Percentiles rank a stretch among this genome's conserved stretches.
These are phyloP conservation scores for Pteropus alecto DNA, from an alignment of 2,113 vertebrate species.

Conservation along the genomic window DNA sequence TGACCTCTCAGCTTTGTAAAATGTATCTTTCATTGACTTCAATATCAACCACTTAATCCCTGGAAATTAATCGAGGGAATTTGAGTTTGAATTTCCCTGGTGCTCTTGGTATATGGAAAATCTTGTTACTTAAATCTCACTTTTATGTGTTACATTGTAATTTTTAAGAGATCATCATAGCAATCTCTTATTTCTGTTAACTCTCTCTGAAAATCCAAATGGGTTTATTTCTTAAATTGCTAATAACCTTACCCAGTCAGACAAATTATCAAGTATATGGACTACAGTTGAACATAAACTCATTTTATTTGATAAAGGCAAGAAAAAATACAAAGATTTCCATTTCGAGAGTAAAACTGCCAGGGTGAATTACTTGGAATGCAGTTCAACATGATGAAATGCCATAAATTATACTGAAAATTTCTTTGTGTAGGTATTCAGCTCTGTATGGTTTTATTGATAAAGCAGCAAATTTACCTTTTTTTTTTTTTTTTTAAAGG, in stretches of 20 bases:
- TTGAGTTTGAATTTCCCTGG: conserved; percentile 77
- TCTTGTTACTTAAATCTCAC: conserved; percentile 80
- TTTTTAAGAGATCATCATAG: conserved; percentile 85
- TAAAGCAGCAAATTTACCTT: conserved; percentile 38
- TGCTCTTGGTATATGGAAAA: conserved; percentile 77
- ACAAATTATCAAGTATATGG: conserved; percentile 75
- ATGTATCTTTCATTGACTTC: conserved; percentile 75
- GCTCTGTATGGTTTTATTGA: conserved; percentile 76
- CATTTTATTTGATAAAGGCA: conserved; percentile 73
- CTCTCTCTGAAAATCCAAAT: conserved; percentile 81
- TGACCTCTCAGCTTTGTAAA: conserved; percentile 75
- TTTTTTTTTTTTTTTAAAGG: conserved; percentile 39
- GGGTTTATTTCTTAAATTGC: conserved; percentile 80
- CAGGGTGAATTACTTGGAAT: conserved; percentile 70
- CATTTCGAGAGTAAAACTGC: conserved; percentile 75
- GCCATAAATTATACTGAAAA: conserved; percentile 76
- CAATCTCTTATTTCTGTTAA: conserved; percentile 83
- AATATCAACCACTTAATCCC: conserved; percentile 67
- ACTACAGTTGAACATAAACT: conserved; percentile 74
- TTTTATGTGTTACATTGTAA: conserved; percentile 79
- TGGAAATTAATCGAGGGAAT: conserved; percentile 73
- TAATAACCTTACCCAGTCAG: conserved; percentile 77
- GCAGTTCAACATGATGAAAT: conserved; percentile 70
- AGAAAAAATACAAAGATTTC: conserved; percentile 77
- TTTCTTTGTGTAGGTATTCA: conserved; percentile 74